Evolutionary conservation across 1,140 invertebrate genomes (phyloP).

Genomic region (Listronotus oregonensis): DNA sequence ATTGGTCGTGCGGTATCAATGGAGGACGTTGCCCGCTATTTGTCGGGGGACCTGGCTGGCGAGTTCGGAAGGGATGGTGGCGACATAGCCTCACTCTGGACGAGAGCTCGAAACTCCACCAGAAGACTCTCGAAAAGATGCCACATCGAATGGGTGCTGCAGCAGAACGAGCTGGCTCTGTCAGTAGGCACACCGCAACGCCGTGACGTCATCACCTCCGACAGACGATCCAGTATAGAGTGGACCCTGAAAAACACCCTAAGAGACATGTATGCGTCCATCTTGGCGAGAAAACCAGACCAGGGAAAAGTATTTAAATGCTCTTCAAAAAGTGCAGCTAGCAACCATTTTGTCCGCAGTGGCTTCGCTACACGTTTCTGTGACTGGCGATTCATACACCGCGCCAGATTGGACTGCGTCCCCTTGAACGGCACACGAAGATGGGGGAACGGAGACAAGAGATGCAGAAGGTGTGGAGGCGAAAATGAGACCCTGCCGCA

Average conservation of each 20-base stretch:
- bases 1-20: conserved; percentile 14
- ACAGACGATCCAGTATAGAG: background rate
- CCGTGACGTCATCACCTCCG: background rate
- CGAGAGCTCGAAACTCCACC: conserved; percentile 26
- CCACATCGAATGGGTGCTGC: conserved; percentile 28
- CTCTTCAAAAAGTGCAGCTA: background rate
- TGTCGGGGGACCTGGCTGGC: conserved; percentile 37
- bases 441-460: conserved; percentile 33
- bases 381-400: conserved; percentile 55
- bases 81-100: conserved; percentile 37
- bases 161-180: background rate
- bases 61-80: conserved; percentile 25
- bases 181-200: background rate
- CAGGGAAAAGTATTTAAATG: conserved; percentile 21
- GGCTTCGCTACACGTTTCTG: conserved; percentile 48
- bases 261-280: background rate
- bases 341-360: conserved; percentile 43
- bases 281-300: conserved; percentile 12
- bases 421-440: conserved; percentile 46
- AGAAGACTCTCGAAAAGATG: conserved; percentile 7
- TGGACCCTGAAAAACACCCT: background rate
- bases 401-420: conserved; percentile 50
- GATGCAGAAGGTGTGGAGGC: conserved; percentile 45
- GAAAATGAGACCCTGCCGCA: conserved; percentile 44
- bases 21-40: conserved; percentile 32